Conservation (phyloP, 2,888 invertebrate species). For the Rhaphigaster nebulosa region DNA sequence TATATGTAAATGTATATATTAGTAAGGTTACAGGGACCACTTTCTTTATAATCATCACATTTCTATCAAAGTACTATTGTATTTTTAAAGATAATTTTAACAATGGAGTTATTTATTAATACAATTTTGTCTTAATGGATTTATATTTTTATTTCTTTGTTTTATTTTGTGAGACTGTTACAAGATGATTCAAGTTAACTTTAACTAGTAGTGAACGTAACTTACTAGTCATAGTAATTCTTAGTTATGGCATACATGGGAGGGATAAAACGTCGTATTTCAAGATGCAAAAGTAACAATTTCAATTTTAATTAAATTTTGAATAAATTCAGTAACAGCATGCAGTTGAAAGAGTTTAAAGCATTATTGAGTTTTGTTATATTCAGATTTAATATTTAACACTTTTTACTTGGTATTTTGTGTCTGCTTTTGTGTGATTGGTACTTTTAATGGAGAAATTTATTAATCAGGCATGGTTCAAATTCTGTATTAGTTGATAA, state of each 20-base stretch:
- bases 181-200: neutral
- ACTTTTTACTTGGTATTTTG: too few species aligned
- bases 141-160: neutral
- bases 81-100: neutral
- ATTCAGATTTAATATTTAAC: neutral
- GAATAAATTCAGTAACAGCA: neutral
- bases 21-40: too few species aligned
- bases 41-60: too few species aligned
- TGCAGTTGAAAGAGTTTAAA: neutral
- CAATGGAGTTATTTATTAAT: neutral
- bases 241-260: neutral
- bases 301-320: neutral
- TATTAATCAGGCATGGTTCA: too few species aligned
- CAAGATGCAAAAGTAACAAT: neutral
- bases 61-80: neutral
- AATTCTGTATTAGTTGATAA: too few species aligned
- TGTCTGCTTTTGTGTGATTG: too few species aligned
- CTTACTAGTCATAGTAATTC: too few species aligned
- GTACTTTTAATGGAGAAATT: too few species aligned
- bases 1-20: too few species aligned
- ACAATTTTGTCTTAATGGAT: neutral
- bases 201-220: neutral
- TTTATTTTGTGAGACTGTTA: neutral
- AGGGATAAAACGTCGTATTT: neutral
- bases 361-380: neutral